These are phyloP conservation scores for Himalopsyche kuldschensis DNA, from an alignment of 2,888 invertebrate genomes.

Conservation along the genomic window DNA sequence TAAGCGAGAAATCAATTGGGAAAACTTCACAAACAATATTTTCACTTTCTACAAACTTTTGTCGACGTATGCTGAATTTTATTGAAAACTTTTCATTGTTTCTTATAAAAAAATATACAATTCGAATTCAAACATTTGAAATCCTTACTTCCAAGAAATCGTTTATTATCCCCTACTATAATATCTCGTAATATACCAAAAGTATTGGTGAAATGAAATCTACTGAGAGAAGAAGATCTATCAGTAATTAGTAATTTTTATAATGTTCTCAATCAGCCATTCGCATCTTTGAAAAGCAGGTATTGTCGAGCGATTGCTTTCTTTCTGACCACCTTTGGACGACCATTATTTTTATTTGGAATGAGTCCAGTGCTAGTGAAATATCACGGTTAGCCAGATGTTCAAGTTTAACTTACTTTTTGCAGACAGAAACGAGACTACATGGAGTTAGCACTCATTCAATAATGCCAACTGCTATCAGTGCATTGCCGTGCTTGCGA, in stretches of 20 bases:
- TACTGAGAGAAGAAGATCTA: too few species aligned
- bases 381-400: slow-evolving; percentile 1
- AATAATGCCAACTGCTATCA: not conserved
- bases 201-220: too few species aligned
- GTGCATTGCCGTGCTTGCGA: not conserved
- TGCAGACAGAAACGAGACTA: not conserved
- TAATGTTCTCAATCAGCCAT: not conserved
- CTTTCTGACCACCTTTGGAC: not conserved
- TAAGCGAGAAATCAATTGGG: too few species aligned
- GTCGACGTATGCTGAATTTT: too few species aligned
- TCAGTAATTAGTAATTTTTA: not conserved
- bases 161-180: too few species aligned
- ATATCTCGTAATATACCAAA: too few species aligned
- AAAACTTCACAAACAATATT: too few species aligned
- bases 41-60: too few species aligned
- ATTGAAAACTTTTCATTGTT: too few species aligned
- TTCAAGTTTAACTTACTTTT: not conserved
- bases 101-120: too few species aligned
- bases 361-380: not conserved
- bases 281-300: not conserved
- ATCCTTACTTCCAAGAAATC: too few species aligned
- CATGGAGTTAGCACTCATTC: not conserved
- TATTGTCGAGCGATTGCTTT: not conserved
- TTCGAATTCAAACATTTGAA: too few species aligned
- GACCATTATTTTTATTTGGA: not conserved